Base-by-base conservation (phyloP, 1,140 invertebrate genomes). In the Caerostris extrusa region DNA sequence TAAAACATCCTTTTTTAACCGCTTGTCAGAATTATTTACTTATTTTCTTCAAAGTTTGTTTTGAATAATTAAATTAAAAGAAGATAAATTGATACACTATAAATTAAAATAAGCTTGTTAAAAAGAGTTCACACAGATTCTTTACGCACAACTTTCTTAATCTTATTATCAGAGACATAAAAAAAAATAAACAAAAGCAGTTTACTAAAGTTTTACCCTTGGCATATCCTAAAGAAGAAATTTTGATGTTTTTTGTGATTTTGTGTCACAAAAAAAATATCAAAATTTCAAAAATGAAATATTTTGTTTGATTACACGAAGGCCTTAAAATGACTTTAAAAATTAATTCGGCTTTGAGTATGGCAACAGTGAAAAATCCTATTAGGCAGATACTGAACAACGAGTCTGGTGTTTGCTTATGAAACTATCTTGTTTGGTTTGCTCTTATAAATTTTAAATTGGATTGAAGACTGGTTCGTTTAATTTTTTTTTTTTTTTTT, bases 401-500 rank as follows among this genome's bases (percentile, higher is more conserved):
- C 71, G 34, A 90, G 55, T 90, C 19, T 17, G 5, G 19, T 90
- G 88, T 90, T 90, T 90, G 88, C 19, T 77, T 90, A 77, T 77
- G 88, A 71, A 77, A 90, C 88, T 90, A 77, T 90, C 50, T 77
- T 90, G 88, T 90, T 90, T 90, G 61, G 88, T 71, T 90, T 90
- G 88, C 88, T 71, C 88, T 90, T 90, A 77, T 90, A 90, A 90
- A 90, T 77, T 90, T 90, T 77, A 90, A 90, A 90, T 90, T 90
- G 88, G 88, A 90, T 90, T 90, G 88, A 77, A 90, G 64, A 61
- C 19, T 10, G 55, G 55, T 67, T 67, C 34, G 34, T 34, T 34
- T 67, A 3, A 14, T 67, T 67, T 67, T 67, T 67, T 5, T 17
- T 17, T n/a, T 67, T 67, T 67, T 67, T 67, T 0, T 0, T 67